Base-by-base conservation (phyloP, 1,140 invertebrate genomes). In the Drosophila rufa region DNA sequence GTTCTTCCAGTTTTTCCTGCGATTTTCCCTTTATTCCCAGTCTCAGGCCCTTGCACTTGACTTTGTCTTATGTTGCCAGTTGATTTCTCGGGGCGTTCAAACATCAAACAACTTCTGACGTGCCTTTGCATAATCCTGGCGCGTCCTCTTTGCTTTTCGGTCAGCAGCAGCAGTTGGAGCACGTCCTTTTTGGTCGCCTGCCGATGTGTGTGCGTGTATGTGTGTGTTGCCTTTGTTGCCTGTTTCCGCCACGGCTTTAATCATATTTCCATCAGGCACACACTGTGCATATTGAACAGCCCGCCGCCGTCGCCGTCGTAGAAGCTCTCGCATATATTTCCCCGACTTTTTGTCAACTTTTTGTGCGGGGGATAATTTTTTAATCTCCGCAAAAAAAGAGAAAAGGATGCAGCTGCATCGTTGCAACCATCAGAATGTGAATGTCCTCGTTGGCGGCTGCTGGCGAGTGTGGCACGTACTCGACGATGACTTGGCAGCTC, bases 41-140 rank as follows among this genome's bases (percentile, higher is more conserved):
- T 9, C 30, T n/a, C 17, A 11, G 33, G 19, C 33, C 14, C 38
- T 56, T 40, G 53, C 19, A 56, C 53, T 56, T 56, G 53, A 69
- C 38, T 47, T 60, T 78, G 48, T 64, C 48, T 51, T 61, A 61
- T 80, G 80, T 82, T 86, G 74, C 65, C 81, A 79, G 74, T 79
- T 81, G 85, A 89, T 83, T 89, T 89, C 69, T 68, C 51, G 50
- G 55, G 74, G 25, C 62, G 74, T 69, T 65, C 64, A 69, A 73
- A 80, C 73, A 87, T 84, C 84, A 87, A 87, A 89, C 84, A 89
- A 90, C 68, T 90, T 89, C 76, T 81, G 77, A 84, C 85, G 67
- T 90, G 84, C 80, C 78, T 89, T 80, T 90, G 84, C 84, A 89
- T 90, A 89, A 89, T 89, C 77, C 85, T 56, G 81, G 66, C 45